These are phyloP conservation scores for Drosophila albomicans DNA, from an alignment of 1,140 invertebrate genomes.

Conservation along the genomic window DNA sequence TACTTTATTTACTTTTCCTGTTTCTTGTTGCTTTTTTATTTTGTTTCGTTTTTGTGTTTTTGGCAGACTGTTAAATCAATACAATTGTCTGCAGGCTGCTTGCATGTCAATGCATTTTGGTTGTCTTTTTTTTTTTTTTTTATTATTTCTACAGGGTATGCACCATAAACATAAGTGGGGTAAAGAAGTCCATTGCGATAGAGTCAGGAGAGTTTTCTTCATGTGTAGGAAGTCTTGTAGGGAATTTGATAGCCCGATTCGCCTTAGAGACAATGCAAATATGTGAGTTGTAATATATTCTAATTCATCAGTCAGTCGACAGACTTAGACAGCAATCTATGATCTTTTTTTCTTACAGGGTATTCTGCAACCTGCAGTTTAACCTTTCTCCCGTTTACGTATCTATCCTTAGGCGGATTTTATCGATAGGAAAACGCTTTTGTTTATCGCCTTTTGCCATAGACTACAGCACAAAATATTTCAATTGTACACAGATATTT, in stretches of 20 bases:
- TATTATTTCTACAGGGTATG: conserved; percentile 16
- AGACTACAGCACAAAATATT: not conserved
- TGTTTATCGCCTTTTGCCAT: not conserved
- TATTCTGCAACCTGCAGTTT: not conserved
- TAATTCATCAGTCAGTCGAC: no score
- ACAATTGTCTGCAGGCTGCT: conserved; percentile 55
- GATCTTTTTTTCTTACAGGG: no score
- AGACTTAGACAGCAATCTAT: no score
- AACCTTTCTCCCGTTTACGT: not conserved
- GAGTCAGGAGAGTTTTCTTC: not conserved
- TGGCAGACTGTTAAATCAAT: conserved; percentile 76
- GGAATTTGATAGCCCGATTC: no score
- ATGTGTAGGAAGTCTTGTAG: no score
- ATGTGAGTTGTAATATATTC: no score
- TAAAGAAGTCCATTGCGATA: not conserved
- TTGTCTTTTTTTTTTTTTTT: conserved; percentile 13
- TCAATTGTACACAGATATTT: not conserved
- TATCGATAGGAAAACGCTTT: conserved; percentile 3
- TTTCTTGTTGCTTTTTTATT: conserved; percentile 15
- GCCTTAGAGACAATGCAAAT: no score
- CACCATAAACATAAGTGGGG: not conserved
- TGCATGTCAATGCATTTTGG: conserved; percentile 73
- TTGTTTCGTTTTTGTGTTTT: conserved; percentile 6
- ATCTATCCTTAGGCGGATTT: not conserved
- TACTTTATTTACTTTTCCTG: conserved; percentile 46